phyloP scores from a whole-genome alignment of 2,888 invertebrate species.

The Stramonita haemastoma region DNA sequence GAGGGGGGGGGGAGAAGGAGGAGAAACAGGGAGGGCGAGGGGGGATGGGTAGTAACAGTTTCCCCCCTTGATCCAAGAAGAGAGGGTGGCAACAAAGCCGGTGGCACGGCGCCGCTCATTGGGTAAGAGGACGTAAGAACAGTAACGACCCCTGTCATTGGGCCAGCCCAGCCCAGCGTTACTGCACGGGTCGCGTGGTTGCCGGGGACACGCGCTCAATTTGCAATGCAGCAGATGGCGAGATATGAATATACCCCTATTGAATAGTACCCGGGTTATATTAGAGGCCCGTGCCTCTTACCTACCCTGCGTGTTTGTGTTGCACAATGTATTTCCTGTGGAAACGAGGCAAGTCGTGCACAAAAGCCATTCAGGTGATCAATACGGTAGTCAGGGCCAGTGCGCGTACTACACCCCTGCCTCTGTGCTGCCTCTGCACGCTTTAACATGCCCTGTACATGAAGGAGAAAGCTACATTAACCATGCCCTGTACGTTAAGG shows the following conservation, averaged over 20 bases:
- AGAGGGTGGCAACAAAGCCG: conserved; percentile 30
- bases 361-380: conserved; percentile 32
- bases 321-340: conserved; percentile 45
- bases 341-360: conserved; percentile 7
- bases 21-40: not conserved
- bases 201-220: conserved; percentile 41
- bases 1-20: not conserved
- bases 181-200: conserved; percentile 34
- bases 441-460: too few relatives aligned
- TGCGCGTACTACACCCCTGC: not conserved
- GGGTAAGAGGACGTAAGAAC: conserved; percentile 34
- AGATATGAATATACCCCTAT: conserved; percentile 45
- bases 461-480: too few relatives aligned
- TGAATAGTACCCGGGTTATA: conserved; percentile 43
- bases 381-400: not conserved
- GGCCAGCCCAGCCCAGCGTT: conserved; percentile 9
- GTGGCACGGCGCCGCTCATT: conserved; percentile 19
- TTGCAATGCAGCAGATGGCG: conserved; percentile 44
- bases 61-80: not conserved
- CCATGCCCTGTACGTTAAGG: too few relatives aligned
- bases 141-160: conserved; percentile 40
- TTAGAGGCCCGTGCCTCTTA: conserved; percentile 41
- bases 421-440: too few relatives aligned
- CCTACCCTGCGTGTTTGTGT: conserved; percentile 41
- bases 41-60: conserved; percentile 30